Conservation (phyloP, 2,888 invertebrate genomes). For the Dryobota labecula region DNA sequence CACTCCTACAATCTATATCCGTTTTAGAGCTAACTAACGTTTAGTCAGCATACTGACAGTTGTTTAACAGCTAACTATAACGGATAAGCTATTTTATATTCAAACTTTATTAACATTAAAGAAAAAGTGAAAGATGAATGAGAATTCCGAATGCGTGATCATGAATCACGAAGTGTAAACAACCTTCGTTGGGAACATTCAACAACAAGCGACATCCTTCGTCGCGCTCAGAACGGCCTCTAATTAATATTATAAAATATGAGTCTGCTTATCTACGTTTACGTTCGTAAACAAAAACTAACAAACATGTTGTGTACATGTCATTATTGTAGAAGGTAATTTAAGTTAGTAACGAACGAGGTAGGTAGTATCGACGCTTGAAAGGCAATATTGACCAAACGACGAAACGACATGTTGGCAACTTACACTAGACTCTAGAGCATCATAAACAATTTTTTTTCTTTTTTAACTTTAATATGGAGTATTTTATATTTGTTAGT, state of each 20-base stretch:
- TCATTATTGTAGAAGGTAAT: constrained; percentile 12
- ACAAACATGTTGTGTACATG: constrained; percentile 18
- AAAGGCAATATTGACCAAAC: too few species aligned
- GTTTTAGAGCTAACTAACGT: constrained; percentile 41
- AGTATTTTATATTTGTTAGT: too few species aligned
- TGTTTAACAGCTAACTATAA: constrained; percentile 30
- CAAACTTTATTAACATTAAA: constrained; percentile 17
- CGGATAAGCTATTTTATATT: constrained; percentile 18
- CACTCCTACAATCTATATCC: constrained; percentile 52
- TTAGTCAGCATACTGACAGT: constrained; percentile 36
- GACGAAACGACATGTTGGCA: too few species aligned
- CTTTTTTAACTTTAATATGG: too few species aligned
- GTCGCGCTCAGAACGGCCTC: constrained; percentile 40
- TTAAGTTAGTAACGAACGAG: neutral
- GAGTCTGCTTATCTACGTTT: constrained; percentile 22
- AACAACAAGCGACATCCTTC: constrained; percentile 57
- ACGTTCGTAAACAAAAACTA: constrained; percentile 36
- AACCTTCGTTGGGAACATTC: constrained; percentile 56
- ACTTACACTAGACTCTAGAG: too few species aligned
- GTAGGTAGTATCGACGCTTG: too few species aligned
- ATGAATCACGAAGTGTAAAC: constrained; percentile 64
- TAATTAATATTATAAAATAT: constrained; percentile 44
- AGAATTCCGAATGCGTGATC: constrained; percentile 54
- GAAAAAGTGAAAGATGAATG: constrained; percentile 62
- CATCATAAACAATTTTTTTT: too few species aligned